A percentile compares a stretch with the other conserved stretches of the same genome.
Conservation (phyloP, 2,888 invertebrate species). For the Fragum whitleyi region DNA sequence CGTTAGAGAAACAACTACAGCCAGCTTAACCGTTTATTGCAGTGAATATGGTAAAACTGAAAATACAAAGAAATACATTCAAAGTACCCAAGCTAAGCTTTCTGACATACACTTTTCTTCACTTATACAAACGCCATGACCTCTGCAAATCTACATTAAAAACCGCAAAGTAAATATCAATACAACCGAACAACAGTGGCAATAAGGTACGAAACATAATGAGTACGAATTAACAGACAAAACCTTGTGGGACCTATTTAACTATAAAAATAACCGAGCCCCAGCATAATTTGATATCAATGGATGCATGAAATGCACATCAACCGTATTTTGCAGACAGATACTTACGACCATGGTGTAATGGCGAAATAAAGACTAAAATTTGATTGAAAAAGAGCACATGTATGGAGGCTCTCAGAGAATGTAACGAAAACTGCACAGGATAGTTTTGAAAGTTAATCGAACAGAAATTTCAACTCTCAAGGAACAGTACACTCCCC, state of each 20-base stretch:
- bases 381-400: neutral
- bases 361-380: neutral
- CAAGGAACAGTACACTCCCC: no score
- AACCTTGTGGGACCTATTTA: no score
- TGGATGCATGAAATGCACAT: neutral
- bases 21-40: neutral
- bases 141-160: neutral
- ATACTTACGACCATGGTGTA: slow-evolving; percentile 7
- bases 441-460: no score
- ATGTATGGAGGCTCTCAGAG: no score
- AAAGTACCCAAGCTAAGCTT: neutral
- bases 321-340: neutral
- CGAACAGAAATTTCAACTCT: no score
- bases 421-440: no score
- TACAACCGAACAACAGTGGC: neutral
- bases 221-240: neutral
- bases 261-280: neutral
- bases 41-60: neutral
- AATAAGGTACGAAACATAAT: neutral
- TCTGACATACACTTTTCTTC: neutral
- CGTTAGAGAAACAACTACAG: neutral
- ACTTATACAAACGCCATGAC: neutral
- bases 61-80: neutral
- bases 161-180: no score
- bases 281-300: neutral